A percentile compares a stretch with the other conserved stretches of the same genome.
phyloP scores from a whole-genome alignment of 2,113 vertebrate genomes.

The Thamnophis sirtalis region DNA sequence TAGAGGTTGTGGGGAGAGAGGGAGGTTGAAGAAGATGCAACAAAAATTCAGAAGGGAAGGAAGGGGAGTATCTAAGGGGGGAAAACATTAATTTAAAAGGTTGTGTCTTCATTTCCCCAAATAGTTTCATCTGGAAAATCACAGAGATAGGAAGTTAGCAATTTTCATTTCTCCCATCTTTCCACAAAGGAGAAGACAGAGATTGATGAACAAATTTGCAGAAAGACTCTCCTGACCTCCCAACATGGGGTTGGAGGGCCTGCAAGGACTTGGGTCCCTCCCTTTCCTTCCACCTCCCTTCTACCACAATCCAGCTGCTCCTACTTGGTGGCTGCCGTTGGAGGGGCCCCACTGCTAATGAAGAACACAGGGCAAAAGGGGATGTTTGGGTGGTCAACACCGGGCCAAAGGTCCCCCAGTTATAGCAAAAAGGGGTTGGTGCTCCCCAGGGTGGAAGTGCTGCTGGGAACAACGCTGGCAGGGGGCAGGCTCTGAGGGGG shows the following conservation, averaged over 20 bases:
- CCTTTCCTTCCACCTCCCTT: not conserved
- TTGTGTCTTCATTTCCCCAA: not conserved
- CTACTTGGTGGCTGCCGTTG: not conserved
- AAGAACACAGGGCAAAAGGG: not conserved
- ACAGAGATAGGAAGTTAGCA: not conserved
- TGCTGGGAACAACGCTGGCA: conserved; percentile 58
- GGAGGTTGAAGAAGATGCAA: not conserved
- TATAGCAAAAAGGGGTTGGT: conserved; percentile 82
- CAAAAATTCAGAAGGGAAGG: not conserved
- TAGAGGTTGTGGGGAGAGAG: not conserved
- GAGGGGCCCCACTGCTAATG: not conserved
- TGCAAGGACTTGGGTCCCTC: not conserved
- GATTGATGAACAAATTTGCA: not conserved
- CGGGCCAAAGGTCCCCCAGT: conserved; percentile 31
- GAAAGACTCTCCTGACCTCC: not conserved
- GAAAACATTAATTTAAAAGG: not conserved
- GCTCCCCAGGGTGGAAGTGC: conserved; percentile 62
- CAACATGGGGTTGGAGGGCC: not conserved
- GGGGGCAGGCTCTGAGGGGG: conserved; percentile 66
- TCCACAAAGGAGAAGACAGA: not conserved
- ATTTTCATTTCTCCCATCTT: not conserved
- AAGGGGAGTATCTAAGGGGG: not conserved
- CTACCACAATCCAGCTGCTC: not conserved
- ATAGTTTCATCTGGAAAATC: not conserved
- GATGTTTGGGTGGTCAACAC: conserved; percentile 5